These are phyloP conservation scores for Malurus leucopterus DNA, from an alignment of 2,797 vertebrate genomes.

Conservation along the genomic window DNA sequence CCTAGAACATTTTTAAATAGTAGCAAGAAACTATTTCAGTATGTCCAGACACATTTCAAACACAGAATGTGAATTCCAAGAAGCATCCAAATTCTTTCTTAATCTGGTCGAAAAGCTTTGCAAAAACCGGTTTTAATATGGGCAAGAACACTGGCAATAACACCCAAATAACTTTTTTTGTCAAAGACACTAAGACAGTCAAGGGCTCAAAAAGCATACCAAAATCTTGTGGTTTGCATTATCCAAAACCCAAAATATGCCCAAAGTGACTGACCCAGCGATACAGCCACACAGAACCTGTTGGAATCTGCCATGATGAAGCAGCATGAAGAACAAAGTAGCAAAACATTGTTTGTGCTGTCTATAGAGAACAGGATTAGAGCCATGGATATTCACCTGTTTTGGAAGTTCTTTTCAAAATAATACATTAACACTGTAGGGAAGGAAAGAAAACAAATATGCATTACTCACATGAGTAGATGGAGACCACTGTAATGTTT, in stretches of 20 bases:
- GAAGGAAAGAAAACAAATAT: background rate
- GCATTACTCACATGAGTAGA: conserved; percentile 77
- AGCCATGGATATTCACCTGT: background rate
- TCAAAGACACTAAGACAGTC: background rate
- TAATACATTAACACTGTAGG: background rate
- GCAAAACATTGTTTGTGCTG: background rate
- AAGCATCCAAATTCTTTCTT: background rate
- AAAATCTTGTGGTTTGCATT: background rate
- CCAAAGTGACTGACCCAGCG: background rate
- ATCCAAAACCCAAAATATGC: background rate
- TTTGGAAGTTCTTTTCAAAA: background rate
- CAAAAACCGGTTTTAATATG: background rate
- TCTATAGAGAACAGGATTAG: background rate
- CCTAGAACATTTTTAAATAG: background rate
- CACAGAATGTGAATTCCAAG: background rate
- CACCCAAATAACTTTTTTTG: background rate
- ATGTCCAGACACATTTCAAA: background rate
- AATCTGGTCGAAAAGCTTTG: background rate
- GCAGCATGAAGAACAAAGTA: background rate
- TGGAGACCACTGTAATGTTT: conserved; percentile 85
- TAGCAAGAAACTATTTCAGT: background rate
- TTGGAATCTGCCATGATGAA: background rate
- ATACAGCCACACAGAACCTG: background rate
- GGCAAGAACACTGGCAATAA: background rate
- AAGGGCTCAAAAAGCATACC: background rate